Evolutionary conservation across 2,888 invertebrate genomes (phyloP), one percentile per base, ranked within the genome.

Genomic region (Ochropleura plecta): DNA sequence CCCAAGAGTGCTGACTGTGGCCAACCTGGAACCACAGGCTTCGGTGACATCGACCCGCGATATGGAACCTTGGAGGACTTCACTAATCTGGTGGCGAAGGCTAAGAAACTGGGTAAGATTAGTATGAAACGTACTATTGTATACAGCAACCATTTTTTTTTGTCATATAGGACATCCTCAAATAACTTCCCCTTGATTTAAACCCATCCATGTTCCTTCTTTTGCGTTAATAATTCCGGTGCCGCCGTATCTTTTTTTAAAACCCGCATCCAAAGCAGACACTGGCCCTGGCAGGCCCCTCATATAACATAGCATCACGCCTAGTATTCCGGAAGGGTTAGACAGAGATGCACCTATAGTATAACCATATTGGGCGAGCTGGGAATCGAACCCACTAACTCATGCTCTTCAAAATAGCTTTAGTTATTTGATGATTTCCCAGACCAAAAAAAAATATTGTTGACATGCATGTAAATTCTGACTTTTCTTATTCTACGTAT

Each of bases 1-100:
- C 66, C 89, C 5, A 92, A 86, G 74, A 96, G 92, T 79, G 79
- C 85, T 95, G 97, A 97, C 20, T 99, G 99, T 91, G 97, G 97
- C 90, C 98, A 98, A 1, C 98, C 99, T 81, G 99, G 99, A 72
- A 97, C 98, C 51, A 93, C 97, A 0, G 97, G 98, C 91, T 98
- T 98, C 88, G 96, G 90, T 1, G 97, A 97, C 20, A 97, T 99
- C 62, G 98, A 98, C 85, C 94, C 97, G 0, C 95, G 97, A 57
- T 99, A 97, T 89, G 99, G 99, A 0, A 97, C 96, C 0, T 86
- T 98, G 77, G 95, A 94, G 0, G 97, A 97, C 88, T 97, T 99
- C 66, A 94, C 94, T 6, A 89, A 89, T 0, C 89, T 98, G 0
- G 86, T 97, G 0, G 91, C 91, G 4, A 96, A 96, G 82, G 97